phyloP scores from a whole-genome alignment of 2,113 vertebrate genomes.

The Corapipo altera region DNA sequence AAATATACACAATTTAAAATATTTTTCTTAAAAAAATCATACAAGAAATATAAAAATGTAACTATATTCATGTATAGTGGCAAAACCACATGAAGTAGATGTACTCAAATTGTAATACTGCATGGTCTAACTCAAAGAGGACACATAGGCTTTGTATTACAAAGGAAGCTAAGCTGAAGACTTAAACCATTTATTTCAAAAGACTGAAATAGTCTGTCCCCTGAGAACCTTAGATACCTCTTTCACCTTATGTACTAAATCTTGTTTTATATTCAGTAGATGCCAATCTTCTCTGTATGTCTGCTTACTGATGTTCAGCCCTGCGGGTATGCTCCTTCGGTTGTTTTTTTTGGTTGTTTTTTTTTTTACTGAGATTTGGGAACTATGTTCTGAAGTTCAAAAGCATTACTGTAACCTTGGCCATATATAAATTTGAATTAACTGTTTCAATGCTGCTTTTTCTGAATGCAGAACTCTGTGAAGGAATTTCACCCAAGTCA shows the following conservation, averaged over 20 bases:
- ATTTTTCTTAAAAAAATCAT: neutral
- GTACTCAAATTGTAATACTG: neutral
- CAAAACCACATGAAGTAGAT: neutral
- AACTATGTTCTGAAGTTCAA: neutral
- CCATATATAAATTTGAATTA: neutral
- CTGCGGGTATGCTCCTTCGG: neutral
- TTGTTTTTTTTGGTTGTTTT: neutral
- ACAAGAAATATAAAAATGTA: neutral
- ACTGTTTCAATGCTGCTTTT: neutral
- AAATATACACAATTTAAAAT: neutral
- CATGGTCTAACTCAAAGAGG: neutral
- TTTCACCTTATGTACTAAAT: constrained; percentile 48
- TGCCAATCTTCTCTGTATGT: constrained; percentile 6
- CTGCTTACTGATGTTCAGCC: constrained; percentile 35
- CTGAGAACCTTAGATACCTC: constrained; percentile 22
- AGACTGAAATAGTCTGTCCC: constrained; percentile 8
- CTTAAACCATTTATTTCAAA: constrained; percentile 48
- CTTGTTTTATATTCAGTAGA: constrained; percentile 49
- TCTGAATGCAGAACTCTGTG: neutral
- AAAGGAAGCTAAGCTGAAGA: constrained; percentile 10
- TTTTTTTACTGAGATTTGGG: neutral
- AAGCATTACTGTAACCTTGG: neutral
- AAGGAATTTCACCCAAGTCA: neutral
- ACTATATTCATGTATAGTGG: neutral
- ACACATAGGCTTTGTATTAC: neutral